A percentile compares a stretch with the other conserved stretches of the same genome.
Conservation (phyloP, 2,113 vertebrate species). For the Syngnathoides biaculeatus region DNA sequence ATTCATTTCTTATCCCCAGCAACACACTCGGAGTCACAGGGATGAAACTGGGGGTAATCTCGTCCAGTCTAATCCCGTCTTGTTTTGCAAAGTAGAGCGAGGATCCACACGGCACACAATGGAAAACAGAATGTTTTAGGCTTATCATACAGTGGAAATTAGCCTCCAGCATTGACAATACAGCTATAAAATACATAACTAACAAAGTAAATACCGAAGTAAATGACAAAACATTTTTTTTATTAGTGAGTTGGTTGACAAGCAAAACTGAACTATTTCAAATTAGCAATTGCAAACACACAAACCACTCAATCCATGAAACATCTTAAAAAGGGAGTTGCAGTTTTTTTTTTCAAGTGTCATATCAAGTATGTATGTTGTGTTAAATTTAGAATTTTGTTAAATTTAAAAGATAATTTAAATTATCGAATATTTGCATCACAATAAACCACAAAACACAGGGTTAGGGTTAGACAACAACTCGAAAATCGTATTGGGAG, state of each 20-base stretch:
- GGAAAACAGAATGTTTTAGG: background rate
- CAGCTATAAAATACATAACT: background rate
- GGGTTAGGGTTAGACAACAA: no score
- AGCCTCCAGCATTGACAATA: background rate
- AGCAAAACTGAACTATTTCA: background rate
- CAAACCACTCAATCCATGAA: background rate
- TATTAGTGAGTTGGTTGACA: background rate
- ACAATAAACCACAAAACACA: no score
- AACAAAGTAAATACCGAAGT: background rate
- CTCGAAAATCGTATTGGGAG: no score
- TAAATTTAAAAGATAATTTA: no score
- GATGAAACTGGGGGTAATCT: conserved; percentile 15
- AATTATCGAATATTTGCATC: no score
- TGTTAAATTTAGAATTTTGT: no score
- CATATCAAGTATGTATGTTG: no score
- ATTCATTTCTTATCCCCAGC: conserved; percentile 26
- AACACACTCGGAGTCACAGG: conserved; percentile 29
- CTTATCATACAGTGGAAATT: background rate
- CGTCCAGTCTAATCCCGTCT: conserved; percentile 28
- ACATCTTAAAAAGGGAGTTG: no score
- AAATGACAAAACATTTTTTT: background rate
- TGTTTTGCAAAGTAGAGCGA: conserved; percentile 16
- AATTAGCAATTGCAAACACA: background rate
- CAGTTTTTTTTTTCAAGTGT: no score
- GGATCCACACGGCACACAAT: conserved; percentile 19